A percentile compares a stretch with the other conserved stretches of the same genome.
These are phyloP conservation scores for Sarcophaga subvicina DNA, from an alignment of 2,888 invertebrate species.

Conservation along the genomic window DNA sequence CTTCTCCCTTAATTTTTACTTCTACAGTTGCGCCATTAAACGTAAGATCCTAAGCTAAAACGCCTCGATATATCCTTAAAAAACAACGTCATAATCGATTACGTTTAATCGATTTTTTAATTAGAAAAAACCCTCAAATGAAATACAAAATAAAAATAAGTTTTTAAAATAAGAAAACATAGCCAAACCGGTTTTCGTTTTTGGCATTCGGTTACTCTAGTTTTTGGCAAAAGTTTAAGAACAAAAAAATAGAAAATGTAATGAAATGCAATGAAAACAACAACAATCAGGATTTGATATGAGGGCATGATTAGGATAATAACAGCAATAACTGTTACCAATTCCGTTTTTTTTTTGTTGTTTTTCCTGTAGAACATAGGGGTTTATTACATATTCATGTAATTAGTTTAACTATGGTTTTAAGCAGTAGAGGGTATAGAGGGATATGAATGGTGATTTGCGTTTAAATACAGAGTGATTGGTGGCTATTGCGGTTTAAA, in stretches of 20 bases:
- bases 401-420: background rate
- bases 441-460: background rate
- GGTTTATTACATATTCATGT: background rate
- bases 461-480: background rate
- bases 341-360: background rate
- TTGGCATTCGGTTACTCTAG: background rate
- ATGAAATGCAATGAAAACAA: background rate
- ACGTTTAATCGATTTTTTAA: background rate
- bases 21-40: too few relatives aligned
- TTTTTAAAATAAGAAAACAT: background rate
- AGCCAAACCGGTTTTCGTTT: background rate
- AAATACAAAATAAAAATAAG: background rate
- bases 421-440: background rate
- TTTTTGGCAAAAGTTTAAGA: slow-evolving; percentile 33
- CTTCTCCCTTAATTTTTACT: too few relatives aligned
- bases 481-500: background rate
- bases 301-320: slow-evolving; percentile 37
- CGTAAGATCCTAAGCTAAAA: too few relatives aligned
- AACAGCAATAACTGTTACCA: slow-evolving; percentile 23
- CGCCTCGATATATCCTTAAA: too few relatives aligned
- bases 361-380: background rate
- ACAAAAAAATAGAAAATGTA: background rate
- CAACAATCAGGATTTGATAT: slow-evolving; percentile 24
- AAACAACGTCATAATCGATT: background rate
- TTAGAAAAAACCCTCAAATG: background rate